Evolutionary conservation across 2,888 invertebrate genomes (phyloP).

Genomic region (Ethmia dodecea): DNA sequence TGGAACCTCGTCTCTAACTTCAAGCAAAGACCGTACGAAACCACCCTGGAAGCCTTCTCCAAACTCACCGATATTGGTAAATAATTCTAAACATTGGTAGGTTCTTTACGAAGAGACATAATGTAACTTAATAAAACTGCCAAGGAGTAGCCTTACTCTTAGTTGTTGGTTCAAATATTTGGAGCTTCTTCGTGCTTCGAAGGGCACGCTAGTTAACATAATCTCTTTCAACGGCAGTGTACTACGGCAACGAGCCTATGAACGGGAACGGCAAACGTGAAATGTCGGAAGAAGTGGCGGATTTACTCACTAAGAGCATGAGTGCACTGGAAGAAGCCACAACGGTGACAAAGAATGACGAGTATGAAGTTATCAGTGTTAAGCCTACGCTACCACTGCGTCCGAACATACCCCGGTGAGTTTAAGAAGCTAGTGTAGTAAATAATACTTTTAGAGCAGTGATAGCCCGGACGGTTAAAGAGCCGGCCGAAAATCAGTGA

Average conservation of each 20-base stretch:
- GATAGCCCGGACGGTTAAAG: too few relatives aligned
- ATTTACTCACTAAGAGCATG: conserved; percentile 78
- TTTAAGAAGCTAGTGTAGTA: too few relatives aligned
- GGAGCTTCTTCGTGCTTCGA: too few relatives aligned
- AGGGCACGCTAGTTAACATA: too few relatives aligned
- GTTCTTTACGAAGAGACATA: too few relatives aligned
- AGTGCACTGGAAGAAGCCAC: conserved; percentile 62
- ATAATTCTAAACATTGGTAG: too few relatives aligned
- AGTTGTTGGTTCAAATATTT: too few relatives aligned
- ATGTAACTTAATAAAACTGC: too few relatives aligned
- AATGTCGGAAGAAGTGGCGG: conserved; percentile 80
- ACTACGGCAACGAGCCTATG: conserved; percentile 76
- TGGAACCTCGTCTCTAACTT: conserved; percentile 78
- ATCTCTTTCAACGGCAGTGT: conserved; percentile 51
- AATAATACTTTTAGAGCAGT: too few relatives aligned
- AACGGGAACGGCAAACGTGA: conserved; percentile 76
- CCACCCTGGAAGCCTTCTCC: conserved; percentile 90
- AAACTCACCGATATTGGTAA: conserved; percentile 89
- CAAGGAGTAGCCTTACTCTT: too few relatives aligned
- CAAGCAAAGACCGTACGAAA: conserved; percentile 84
- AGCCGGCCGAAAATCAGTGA: too few relatives aligned
- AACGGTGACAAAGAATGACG: conserved; percentile 74
- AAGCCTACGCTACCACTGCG: conserved; percentile 83
- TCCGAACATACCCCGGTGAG: conserved; percentile 79
- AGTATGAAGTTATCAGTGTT: conserved; percentile 84